Base-by-base conservation (phyloP, 2,797 vertebrate genomes). In the Buceros bicornis region DNA sequence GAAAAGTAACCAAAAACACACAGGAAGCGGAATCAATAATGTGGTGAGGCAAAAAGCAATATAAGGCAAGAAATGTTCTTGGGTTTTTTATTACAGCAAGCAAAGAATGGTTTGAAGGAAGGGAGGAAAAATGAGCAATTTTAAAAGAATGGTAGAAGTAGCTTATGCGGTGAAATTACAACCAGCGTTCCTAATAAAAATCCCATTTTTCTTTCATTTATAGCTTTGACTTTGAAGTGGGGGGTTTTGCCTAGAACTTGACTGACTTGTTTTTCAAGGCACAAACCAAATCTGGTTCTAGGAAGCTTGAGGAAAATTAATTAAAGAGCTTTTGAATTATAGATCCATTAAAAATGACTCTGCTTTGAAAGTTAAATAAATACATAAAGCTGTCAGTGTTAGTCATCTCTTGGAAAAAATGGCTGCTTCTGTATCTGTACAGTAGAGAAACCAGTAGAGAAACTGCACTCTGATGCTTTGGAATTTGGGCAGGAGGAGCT, bases 251-350 rank as follows among this genome's bases (percentile, higher is more conserved):
- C 61, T 90, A 64, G 60, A 87, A 82, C 45, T 89, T 50, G 66
- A 82, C 70, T 60, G 88, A 87, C 70, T 84, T 90, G 67, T 93
- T 96, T 96, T 92, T 76, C 89, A 79, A 53, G 73, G 62, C 77
- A 82, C 66, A 92, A 84, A 81, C 56, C 28, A 57, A 88, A 88
- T 81, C 64, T 91, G 35, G 89, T 91, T 95, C 90, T 89, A 95
- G 91, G 73, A 96, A 93, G 88, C 67, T 48, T 90, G 53, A 84
- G 79, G 62, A 89, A 84, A 92, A 92, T 92, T 95, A 92, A 95
- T 97, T 93, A 77, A 94, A 92, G 67, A 73, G 56, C 48, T 67
- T 95, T 94, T 96, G 78, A 93, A 87, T 95, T 95, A 91, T 37
- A 89, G 78, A 80, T 82, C 57, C 91, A 92, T 95, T 95, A 95